A percentile compares a stretch with the other conserved stretches of the same genome.
phyloP scores from a whole-genome alignment of 2,888 invertebrate genomes.

The Spatulosminthurus flaviceps region DNA sequence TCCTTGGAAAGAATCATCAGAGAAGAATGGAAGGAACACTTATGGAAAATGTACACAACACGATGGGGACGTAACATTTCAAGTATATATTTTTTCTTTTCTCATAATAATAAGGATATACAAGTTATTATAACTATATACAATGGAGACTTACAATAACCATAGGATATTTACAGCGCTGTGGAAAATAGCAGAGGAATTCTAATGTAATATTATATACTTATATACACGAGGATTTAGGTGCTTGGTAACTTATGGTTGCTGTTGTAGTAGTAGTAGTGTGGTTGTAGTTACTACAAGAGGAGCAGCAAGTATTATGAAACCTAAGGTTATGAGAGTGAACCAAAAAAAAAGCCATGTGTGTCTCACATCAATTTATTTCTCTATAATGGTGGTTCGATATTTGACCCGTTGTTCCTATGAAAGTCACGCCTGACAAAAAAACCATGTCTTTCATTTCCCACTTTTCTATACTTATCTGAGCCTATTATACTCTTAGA shows the following conservation, averaged over 20 bases:
- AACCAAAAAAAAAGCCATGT: background rate
- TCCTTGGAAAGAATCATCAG: background rate
- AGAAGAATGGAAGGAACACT: background rate
- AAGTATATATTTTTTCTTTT: background rate
- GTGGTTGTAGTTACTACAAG: too few species aligned
- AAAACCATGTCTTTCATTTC: constrained; percentile 13
- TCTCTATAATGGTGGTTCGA: constrained; percentile 28
- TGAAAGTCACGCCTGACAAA: constrained; percentile 29
- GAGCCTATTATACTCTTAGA: background rate
- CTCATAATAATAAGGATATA: background rate
- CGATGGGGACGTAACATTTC: background rate
- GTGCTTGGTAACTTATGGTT: too few species aligned
- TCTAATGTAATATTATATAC: too few species aligned
- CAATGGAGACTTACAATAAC: background rate
- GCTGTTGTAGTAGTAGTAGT: too few species aligned
- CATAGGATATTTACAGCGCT: too few species aligned
- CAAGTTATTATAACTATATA: background rate
- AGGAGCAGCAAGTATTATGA: too few species aligned
- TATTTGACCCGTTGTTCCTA: constrained; percentile 34
- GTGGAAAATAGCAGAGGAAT: too few species aligned
- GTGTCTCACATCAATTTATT: constrained; percentile 31
- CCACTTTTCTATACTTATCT: constrained; percentile 14
- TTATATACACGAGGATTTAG: too few species aligned
- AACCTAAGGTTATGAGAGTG: too few species aligned
- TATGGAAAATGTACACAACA: background rate